phyloP scores from a whole-genome alignment of 2,797 vertebrate species.

The Enteromius treurensis region DNA sequence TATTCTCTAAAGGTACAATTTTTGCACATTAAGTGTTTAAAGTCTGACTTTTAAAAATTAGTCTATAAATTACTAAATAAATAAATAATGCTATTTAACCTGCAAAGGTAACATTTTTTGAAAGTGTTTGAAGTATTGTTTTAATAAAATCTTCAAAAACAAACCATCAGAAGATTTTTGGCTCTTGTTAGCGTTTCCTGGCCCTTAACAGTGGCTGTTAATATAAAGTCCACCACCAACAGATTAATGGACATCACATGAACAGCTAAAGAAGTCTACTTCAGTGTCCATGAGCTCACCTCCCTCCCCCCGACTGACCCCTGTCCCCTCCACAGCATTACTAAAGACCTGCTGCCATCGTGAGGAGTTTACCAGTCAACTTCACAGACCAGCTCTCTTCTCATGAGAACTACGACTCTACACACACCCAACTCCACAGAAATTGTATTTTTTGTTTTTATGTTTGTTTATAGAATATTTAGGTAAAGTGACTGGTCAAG shows the following conservation, averaged over 20 bases:
- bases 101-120: too few relatives aligned
- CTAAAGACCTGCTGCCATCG: slow-evolving; percentile 71
- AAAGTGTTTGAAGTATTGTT: slow-evolving; percentile 14
- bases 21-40: too few relatives aligned
- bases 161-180: slow-evolving; percentile 65
- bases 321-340: slow-evolving; percentile 54
- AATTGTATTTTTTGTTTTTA: not conserved
- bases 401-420: not conserved
- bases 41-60: too few relatives aligned
- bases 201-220: slow-evolving; percentile 73
- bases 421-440: not conserved
- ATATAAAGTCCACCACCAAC: slow-evolving; percentile 70
- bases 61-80: not conserved
- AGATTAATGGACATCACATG: slow-evolving; percentile 74
- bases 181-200: slow-evolving; percentile 70
- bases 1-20: too few relatives aligned
- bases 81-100: not conserved
- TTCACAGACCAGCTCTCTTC: not conserved
- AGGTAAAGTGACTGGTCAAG: not conserved
- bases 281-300: slow-evolving; percentile 68
- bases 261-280: slow-evolving; percentile 70
- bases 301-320: slow-evolving; percentile 46
- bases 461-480: not conserved
- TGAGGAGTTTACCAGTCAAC: slow-evolving; percentile 59
- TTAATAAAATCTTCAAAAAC: slow-evolving; percentile 39